These are phyloP conservation scores for Pinctada fucata DNA, from an alignment of 2,888 invertebrate species.

Conservation along the genomic window DNA sequence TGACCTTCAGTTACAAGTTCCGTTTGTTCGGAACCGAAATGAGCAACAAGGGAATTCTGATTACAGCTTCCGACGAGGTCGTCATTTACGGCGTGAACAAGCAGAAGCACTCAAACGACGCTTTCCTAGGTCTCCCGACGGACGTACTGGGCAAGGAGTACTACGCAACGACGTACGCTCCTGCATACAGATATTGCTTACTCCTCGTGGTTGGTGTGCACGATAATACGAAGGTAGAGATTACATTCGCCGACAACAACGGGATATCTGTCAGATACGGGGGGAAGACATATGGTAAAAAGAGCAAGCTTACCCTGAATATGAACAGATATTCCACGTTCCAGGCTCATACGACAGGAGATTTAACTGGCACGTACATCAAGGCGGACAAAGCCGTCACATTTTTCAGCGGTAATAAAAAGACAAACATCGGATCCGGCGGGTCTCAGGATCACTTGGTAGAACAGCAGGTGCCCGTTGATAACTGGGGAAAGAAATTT, in stretches of 20 bases:
- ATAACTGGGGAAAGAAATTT: slow-evolving; percentile 67
- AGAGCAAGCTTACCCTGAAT: slow-evolving; percentile 21
- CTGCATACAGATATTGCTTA: not conserved
- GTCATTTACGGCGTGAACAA: not conserved
- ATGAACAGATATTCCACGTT: slow-evolving; percentile 46
- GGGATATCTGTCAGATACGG: slow-evolving; percentile 37
- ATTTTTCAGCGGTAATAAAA: slow-evolving; percentile 60
- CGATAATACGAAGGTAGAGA: slow-evolving; percentile 37
- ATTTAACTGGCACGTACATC: slow-evolving; percentile 63
- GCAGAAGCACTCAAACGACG: not conserved
- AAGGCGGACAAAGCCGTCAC: slow-evolving; percentile 55
- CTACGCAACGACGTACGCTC: not conserved
- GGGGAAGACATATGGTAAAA: slow-evolving; percentile 29
- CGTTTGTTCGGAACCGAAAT: slow-evolving; percentile 14
- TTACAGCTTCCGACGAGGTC: not conserved
- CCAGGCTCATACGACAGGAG: slow-evolving; percentile 50
- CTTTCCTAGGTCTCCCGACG: not conserved
- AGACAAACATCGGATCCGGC: slow-evolving; percentile 43
- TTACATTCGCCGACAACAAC: slow-evolving; percentile 24
- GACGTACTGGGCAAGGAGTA: not conserved
- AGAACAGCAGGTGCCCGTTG: slow-evolving; percentile 61
- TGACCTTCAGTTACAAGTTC: slow-evolving; percentile 41
- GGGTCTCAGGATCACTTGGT: slow-evolving; percentile 60
- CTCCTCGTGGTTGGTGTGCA: slow-evolving; percentile 33
- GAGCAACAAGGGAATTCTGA: not conserved